These are phyloP conservation scores for Polypedilum vanderplanki DNA, from an alignment of 1,140 invertebrate genomes.

Conservation along the genomic window DNA sequence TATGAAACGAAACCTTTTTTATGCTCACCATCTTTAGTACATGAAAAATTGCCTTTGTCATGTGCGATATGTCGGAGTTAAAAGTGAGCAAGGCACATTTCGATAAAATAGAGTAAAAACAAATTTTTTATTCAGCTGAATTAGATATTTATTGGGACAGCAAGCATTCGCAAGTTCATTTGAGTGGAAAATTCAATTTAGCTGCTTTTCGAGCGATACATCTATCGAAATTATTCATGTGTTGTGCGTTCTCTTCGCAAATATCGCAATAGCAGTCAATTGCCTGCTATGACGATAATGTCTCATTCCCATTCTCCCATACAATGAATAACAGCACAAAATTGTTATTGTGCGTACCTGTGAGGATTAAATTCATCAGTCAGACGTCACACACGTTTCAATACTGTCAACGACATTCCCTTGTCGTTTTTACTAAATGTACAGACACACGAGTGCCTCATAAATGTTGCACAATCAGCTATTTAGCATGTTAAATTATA, in stretches of 20 bases:
- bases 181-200: conserved; percentile 19
- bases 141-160: neutral
- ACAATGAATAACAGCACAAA: neutral
- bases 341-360: neutral
- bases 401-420: neutral
- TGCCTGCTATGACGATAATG: conserved; percentile 4
- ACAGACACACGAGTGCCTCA: neutral
- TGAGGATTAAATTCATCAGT: conserved; percentile 7
- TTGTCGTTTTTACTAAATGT: neutral
- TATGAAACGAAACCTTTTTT: conserved; percentile 2
- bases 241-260: neutral
- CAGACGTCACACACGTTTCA: neutral
- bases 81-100: neutral
- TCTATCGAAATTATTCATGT: conserved; percentile 1
- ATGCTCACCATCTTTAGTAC: neutral
- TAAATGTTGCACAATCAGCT: conserved; percentile 17
- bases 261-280: neutral
- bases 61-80: conserved; percentile 10
- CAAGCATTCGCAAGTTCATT: conserved; percentile 15
- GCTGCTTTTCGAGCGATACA: conserved; percentile 10
- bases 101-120: neutral
- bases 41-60: conserved; percentile 18
- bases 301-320: neutral
- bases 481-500: conserved; percentile 20
- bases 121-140: neutral